Evolutionary conservation across 1,140 invertebrate genomes (phyloP).

Genomic region (Panagrolaimus sp.): DNA sequence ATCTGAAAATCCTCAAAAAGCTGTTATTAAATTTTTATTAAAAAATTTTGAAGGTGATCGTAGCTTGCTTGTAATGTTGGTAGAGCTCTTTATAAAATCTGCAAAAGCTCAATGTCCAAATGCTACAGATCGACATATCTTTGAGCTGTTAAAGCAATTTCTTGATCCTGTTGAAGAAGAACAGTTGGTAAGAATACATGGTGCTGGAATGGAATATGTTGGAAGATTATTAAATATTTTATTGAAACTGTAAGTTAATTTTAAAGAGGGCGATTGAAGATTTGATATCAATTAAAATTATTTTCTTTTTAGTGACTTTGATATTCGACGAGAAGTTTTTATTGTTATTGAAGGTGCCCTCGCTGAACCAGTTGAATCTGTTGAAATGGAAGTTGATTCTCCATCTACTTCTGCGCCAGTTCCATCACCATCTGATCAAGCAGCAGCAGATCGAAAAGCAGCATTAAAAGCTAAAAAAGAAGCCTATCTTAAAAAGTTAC

Average conservation of each 20-base stretch:
- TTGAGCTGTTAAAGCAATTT: no score
- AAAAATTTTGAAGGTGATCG: conserved; percentile 1
- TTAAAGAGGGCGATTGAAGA: no score
- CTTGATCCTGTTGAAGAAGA: not conserved
- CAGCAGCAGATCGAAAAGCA: not conserved
- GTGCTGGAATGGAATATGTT: not conserved
- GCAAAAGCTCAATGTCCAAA: not conserved
- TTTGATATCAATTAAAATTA: not conserved
- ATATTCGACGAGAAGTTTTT: not conserved
- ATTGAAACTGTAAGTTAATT: not conserved
- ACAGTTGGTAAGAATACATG: not conserved
- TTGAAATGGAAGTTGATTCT: no score
- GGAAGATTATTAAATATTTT: not conserved
- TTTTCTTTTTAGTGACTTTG: not conserved
- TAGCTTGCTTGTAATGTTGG: not conserved
- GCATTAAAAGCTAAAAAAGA: not conserved
- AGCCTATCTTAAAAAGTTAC: not conserved
- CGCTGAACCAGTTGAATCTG: no score
- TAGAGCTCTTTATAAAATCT: not conserved
- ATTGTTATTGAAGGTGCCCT: not conserved
- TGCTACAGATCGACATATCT: not conserved
- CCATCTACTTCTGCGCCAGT: not conserved
- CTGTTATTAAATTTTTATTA: not conserved
- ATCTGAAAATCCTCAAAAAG: not conserved
- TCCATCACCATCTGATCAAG: not conserved